Base-by-base conservation (phyloP, 2,888 invertebrate genomes). In the Zele albiditarsus region DNA sequence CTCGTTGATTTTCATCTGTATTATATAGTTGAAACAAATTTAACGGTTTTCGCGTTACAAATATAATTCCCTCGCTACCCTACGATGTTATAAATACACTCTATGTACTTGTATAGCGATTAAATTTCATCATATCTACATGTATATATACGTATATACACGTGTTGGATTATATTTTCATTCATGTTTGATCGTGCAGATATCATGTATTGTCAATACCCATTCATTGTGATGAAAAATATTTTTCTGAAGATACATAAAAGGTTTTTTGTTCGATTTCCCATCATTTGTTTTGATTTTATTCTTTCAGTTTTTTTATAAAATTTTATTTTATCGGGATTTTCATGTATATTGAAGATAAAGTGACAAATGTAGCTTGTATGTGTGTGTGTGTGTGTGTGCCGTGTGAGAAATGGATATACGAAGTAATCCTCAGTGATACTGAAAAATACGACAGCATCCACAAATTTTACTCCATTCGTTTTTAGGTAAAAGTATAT, bases 371-470 rank as follows among this genome's bases (percentile, higher is more conserved):
- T 28, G 5, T 60, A 28, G 6, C 5, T 33, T 58, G 16, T 53
- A 10, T 60, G 28, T 28, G 28, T 16, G 16, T n/a, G 28, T 60
- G 14, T 27, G 3, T 33, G 1, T 6, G 16, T n/a, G n/a, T 33
- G 20, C 4, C 20, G 20, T 68, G 28, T 33, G 53, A 42, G 23
- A 57, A 62, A 69, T 68, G 53, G 42, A 66, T 63, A 20, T 58
- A 66, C 65, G 38, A 27, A 65, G 66, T 74, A 71, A 74, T 74
- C 65, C 74, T 60, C 28, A 31, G 66, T 75, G 67, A 71, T 71
- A 66, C 71, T 66, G 67, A 75, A 75, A 74, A 75, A 71, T 75
- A 71, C 60, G 62, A 71, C 60, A 62, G 23, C 42, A 20, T 53
- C 20, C 53, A 53, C 53, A 53, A n/a, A 23, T 53, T 53, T 53